Conservation (phyloP, 2,888 invertebrate genomes). For the Digitonthophagus gazella region DNA sequence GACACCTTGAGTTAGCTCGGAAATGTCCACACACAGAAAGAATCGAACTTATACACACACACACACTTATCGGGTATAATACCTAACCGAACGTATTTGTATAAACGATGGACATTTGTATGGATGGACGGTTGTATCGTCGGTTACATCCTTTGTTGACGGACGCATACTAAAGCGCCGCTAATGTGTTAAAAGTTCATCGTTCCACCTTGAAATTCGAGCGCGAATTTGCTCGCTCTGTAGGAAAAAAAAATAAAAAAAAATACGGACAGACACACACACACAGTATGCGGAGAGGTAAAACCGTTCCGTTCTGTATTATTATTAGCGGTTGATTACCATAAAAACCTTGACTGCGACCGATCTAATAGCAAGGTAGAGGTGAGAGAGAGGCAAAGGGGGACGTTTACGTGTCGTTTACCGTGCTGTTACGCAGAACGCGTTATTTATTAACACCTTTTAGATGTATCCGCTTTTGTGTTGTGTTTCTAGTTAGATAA, state of each 20-base stretch:
- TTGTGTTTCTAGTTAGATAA: too few relatives aligned
- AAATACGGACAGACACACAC: conserved; percentile 22
- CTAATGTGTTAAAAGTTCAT: conserved; percentile 33
- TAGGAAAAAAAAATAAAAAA: conserved; percentile 11
- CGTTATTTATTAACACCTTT: background rate
- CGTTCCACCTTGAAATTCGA: conserved; percentile 28
- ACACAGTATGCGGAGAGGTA: too few relatives aligned
- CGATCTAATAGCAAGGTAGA: conserved; percentile 1
- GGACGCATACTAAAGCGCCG: conserved; percentile 32
- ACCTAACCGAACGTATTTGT: conserved; percentile 11
- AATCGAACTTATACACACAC: conserved; percentile 2
- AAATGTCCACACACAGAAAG: background rate
- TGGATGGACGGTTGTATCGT: conserved; percentile 24
- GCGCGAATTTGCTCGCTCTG: background rate
- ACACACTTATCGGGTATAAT: conserved; percentile 15
- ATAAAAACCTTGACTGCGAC: conserved; percentile 15
- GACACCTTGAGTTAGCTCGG: background rate
- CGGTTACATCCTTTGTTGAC: conserved; percentile 34
- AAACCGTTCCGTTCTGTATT: conserved; percentile 21
- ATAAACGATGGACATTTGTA: conserved; percentile 25
- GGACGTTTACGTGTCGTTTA: background rate
- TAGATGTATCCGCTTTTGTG: background rate
- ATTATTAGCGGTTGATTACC: conserved; percentile 11
- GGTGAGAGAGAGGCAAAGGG: background rate
- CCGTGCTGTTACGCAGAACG: conserved; percentile 3